phyloP scores from a whole-genome alignment of 2,888 invertebrate species.

The Mystacides longicornis region DNA sequence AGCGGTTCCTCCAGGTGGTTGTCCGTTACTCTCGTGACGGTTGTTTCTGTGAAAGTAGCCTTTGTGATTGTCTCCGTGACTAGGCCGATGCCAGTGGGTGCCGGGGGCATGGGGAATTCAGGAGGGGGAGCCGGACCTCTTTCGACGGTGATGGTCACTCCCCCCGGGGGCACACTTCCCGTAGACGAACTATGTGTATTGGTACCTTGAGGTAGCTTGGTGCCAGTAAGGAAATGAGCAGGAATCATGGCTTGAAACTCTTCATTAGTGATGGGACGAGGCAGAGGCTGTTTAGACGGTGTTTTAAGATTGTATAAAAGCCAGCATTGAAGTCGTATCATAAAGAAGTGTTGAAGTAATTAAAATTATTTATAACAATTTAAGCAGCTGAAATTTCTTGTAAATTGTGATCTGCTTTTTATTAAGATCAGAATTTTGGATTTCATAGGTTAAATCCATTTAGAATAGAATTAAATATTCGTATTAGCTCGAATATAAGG shows the following conservation, averaged over 20 bases:
- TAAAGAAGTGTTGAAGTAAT: no score
- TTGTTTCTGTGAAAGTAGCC: slow-evolving; percentile 92
- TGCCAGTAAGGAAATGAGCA: slow-evolving; percentile 63
- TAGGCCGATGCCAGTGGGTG: slow-evolving; percentile 75
- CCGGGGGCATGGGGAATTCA: slow-evolving; percentile 68
- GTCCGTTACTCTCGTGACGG: slow-evolving; percentile 89
- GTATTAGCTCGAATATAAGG: no score
- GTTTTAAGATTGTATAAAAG: no score
- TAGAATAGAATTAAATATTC: no score
- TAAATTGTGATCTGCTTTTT: no score
- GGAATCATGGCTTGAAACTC: slow-evolving; percentile 95
- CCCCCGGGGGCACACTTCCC: slow-evolving; percentile 40
- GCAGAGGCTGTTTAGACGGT: slow-evolving; percentile 45
- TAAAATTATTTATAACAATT: no score
- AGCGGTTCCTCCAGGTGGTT: slow-evolving; percentile 80
- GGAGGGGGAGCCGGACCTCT: slow-evolving; percentile 54
- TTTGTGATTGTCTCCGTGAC: slow-evolving; percentile 94
- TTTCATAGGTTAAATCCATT: no score
- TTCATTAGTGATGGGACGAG: slow-evolving; percentile 85
- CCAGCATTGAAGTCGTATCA: no score
- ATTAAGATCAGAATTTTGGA: no score
- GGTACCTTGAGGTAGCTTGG: slow-evolving; percentile 33
- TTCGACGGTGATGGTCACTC: slow-evolving; percentile 81
- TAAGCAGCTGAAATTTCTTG: no score
- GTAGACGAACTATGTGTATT: slow-evolving; percentile 31